Evolutionary conservation across 2,888 invertebrate genomes (phyloP), one percentile per base, ranked within the genome.

Genomic region (Seira musarum): DNA sequence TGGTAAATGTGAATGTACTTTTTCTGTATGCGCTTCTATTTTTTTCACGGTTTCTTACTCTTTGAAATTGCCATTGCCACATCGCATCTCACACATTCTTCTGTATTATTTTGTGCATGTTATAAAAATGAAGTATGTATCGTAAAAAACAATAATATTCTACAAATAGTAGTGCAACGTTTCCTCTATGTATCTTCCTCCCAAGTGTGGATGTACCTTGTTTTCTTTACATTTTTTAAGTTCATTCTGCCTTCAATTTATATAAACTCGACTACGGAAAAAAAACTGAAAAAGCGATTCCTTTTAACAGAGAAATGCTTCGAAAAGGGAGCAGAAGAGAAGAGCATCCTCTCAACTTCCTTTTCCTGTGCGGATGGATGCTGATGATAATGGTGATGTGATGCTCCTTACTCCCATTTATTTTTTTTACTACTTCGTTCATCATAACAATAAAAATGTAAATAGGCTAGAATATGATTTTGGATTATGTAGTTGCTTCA

Each of bases 271-370:
- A 22, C 21, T 61, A 17, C 49, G 64, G 63, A 65, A 57, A 30
- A 30, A 30, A 30, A 30, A 30, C 30, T 30, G 60, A 61, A 67
- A 53, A 68, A 72, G 63, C 63, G 72, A 64, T 68, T 63, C 67
- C 63, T 61, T 70, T 75, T 40, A 75, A 25, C 57, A 63, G 65
- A 65, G 71, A 67, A 21, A 35, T n/a, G 49, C 10, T 17, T 49
- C 8, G 60, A 30, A 74, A 53, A 60, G 30, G 46, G 63, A 25
- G 53, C n/a, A 63, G 13, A 57, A 74, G 72, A 46, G 73, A 46
- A 64, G 73, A 80, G 64, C 79, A 82, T 82, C 82, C 76, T 82
- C 57, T 73, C 73, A 81, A 82, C 80, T 82, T 82, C 82, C 82
- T 80, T 82, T 82, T 82, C 82, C 82, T 80, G 82, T 75, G 68